phyloP scores from a whole-genome alignment of 2,797 vertebrate species.

The Sebastes hubbsi region DNA sequence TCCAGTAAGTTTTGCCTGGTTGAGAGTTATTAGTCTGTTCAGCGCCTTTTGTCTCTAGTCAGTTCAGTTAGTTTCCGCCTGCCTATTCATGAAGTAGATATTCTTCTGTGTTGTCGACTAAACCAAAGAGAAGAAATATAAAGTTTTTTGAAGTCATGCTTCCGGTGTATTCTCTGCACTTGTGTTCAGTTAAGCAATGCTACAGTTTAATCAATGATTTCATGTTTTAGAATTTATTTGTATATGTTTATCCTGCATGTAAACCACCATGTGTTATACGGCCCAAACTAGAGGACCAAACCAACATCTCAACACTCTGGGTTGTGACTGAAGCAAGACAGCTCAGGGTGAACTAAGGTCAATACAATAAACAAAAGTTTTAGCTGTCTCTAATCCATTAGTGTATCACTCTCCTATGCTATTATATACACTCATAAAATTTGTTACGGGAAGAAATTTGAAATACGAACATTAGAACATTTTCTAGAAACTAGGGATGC shows the following conservation, averaged over 20 bases:
- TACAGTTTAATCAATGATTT: not conserved
- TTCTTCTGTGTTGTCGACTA: not conserved
- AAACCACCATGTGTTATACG: not conserved
- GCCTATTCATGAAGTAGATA: not conserved
- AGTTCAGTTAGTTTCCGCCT: not conserved
- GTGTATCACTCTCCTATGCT: too few relatives aligned
- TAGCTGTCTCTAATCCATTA: not conserved
- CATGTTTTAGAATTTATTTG: not conserved
- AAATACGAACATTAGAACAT: not conserved
- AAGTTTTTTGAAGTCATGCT: not conserved
- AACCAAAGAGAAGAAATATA: not conserved
- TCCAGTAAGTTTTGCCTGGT: not conserved
- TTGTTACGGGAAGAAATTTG: not conserved
- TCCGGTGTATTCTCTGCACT: not conserved
- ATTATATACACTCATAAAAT: not conserved
- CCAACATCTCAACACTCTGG: not conserved
- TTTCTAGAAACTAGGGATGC: not conserved
- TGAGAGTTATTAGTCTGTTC: not conserved
- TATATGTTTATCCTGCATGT: not conserved
- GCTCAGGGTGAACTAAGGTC: not conserved
- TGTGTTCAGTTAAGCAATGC: not conserved
- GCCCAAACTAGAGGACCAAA: not conserved
- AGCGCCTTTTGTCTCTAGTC: not conserved
- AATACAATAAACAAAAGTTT: not conserved
- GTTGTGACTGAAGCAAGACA: not conserved